Evolutionary conservation across 2,113 vertebrate species (phyloP).

Genomic region (Dissostichus mawsoni): DNA sequence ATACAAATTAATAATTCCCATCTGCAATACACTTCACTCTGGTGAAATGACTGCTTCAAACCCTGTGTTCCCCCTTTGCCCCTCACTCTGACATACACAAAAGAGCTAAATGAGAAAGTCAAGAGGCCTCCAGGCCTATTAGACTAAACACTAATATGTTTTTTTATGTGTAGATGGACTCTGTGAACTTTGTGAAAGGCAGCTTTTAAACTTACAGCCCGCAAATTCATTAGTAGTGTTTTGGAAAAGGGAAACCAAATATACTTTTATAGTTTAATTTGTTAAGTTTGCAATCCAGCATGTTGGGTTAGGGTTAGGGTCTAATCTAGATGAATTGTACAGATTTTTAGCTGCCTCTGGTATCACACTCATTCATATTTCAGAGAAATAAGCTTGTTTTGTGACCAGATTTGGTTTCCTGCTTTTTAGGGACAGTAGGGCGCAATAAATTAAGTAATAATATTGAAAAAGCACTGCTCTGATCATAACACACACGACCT

Average conservation of each 20-base stretch:
- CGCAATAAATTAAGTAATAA: slow-evolving; percentile 71
- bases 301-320: background rate
- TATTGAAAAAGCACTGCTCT: slow-evolving; percentile 49
- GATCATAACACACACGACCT: slow-evolving; percentile 57
- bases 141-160: slow-evolving; percentile 79
- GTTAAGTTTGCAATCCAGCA: slow-evolving; percentile 34
- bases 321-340: slow-evolving; percentile 60
- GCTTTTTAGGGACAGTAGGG: slow-evolving; percentile 81
- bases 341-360: slow-evolving; percentile 55
- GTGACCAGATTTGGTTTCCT: slow-evolving; percentile 71
- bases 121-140: slow-evolving; percentile 84
- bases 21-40: slow-evolving; percentile 81
- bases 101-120: slow-evolving; percentile 83
- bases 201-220: slow-evolving; percentile 51
- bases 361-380: slow-evolving; percentile 69
- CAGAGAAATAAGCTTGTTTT: slow-evolving; percentile 75
- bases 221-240: slow-evolving; percentile 57
- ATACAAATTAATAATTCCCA: slow-evolving; percentile 89
- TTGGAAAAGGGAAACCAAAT: slow-evolving; percentile 43
- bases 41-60: slow-evolving; percentile 81
- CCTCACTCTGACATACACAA: slow-evolving; percentile 76
- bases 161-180: slow-evolving; percentile 70
- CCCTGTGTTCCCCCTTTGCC: slow-evolving; percentile 65
- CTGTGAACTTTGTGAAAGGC: slow-evolving; percentile 73
- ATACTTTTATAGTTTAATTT: slow-evolving; percentile 56